phyloP scores from a whole-genome alignment of 2,113 vertebrate species.

The Chaetorhynchus papuensis region DNA sequence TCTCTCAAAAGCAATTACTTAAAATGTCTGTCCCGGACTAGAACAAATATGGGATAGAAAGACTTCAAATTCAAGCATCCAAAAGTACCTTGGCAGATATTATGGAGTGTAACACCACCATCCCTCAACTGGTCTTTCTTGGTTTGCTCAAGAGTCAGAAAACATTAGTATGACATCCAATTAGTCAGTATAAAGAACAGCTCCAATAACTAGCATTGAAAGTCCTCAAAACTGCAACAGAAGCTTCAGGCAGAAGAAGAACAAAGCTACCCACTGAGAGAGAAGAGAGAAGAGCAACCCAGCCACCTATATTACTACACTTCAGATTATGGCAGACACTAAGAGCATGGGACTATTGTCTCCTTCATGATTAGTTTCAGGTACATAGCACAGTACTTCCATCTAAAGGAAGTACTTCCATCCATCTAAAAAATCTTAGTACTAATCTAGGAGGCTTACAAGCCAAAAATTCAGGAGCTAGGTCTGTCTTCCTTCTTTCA shows the following conservation, averaged over 20 bases:
- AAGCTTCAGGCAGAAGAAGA: constrained; percentile 71
- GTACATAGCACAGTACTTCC: constrained; percentile 32
- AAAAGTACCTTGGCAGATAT: constrained; percentile 17
- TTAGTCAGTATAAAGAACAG: constrained; percentile 44
- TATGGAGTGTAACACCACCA: constrained; percentile 30
- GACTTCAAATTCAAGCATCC: constrained; percentile 26
- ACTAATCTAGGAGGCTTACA: constrained; percentile 56
- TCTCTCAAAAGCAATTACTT: constrained; percentile 28
- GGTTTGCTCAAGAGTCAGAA: constrained; percentile 10
- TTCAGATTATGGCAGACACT: constrained; percentile 46
- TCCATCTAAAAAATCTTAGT: constrained; percentile 34
- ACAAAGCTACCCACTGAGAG: constrained; percentile 38
- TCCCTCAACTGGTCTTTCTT: constrained; percentile 4
- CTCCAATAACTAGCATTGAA: constrained; percentile 45
- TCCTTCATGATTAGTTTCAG: constrained; percentile 33
- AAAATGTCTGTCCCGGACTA: constrained; percentile 41
- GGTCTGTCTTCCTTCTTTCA: constrained; percentile 54
- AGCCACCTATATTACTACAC: constrained; percentile 43
- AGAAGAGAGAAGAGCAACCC: constrained; percentile 26
- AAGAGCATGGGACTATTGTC: constrained; percentile 5
- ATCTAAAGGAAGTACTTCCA: constrained; percentile 12
- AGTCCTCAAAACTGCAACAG: constrained; percentile 40
- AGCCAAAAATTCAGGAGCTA: constrained; percentile 35
- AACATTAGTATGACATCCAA: constrained; percentile 58
- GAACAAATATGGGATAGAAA: constrained; percentile 44